A percentile compares a stretch with the other conserved stretches of the same genome.
Conservation (phyloP, 2,888 invertebrate genomes). For the Sinodicranocentrus sp. region DNA sequence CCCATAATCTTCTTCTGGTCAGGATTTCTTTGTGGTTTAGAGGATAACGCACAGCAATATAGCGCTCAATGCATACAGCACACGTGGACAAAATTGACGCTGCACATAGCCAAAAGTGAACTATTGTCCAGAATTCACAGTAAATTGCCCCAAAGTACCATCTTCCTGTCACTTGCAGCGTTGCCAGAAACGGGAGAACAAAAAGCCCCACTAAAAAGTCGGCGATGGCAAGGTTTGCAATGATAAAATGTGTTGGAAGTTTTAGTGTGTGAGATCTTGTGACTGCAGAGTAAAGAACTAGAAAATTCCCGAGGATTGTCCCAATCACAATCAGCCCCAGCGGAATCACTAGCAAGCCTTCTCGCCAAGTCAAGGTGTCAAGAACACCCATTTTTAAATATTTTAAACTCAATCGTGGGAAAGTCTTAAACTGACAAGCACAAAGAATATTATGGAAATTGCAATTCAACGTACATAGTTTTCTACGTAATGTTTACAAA, state of each 20-base stretch:
- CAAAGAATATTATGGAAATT: too few species aligned
- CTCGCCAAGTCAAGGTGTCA: conserved; percentile 59
- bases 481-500: too few species aligned
- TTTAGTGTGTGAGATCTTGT: conserved; percentile 48
- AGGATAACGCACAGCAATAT: conserved; percentile 70
- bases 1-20: conserved; percentile 40
- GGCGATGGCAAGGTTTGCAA: conserved; percentile 96
- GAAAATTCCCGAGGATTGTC: conserved; percentile 67
- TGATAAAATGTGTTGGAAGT: conserved; percentile 91
- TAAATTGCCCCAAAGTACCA: conserved; percentile 98
- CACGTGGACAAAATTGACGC: conserved; percentile 78
- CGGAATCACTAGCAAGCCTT: conserved; percentile 39
- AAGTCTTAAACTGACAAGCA: too few species aligned
- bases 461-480: too few species aligned
- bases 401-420: too few species aligned
- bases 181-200: conserved; percentile 96
- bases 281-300: conserved; percentile 60
- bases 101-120: conserved; percentile 99
- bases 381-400: too few species aligned
- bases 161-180: conserved; percentile 92
- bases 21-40: conserved; percentile 56
- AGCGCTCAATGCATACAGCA: conserved; percentile 73
- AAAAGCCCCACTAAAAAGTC: conserved; percentile 95
- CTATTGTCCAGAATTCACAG: conserved; percentile 98
- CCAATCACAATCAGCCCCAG: conserved; percentile 58